phyloP scores from a whole-genome alignment of 2,113 vertebrate genomes.

The Erythrocebus patas region DNA sequence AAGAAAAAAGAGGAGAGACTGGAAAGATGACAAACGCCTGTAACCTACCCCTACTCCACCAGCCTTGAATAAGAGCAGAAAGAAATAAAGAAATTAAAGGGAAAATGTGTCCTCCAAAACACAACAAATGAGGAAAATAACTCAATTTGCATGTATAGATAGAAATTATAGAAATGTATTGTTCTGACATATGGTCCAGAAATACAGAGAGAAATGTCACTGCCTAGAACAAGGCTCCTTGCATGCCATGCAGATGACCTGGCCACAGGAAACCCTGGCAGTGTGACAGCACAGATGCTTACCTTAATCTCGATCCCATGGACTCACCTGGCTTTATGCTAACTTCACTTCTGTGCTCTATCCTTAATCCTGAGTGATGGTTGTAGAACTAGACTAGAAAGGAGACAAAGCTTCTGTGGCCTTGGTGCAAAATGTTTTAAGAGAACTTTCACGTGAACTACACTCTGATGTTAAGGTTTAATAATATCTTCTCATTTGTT shows the following conservation, averaged over 20 bases:
- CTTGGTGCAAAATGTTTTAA: neutral
- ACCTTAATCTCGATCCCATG: neutral
- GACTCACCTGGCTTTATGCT: neutral
- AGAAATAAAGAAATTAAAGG: neutral
- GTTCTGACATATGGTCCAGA: neutral
- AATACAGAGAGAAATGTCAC: neutral
- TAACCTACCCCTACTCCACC: neutral
- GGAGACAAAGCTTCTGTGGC: neutral
- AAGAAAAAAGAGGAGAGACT: neutral
- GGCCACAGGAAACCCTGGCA: neutral
- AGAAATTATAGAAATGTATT: constrained; percentile 28
- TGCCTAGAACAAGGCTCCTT: neutral
- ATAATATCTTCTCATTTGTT: neutral
- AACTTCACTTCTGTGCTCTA: neutral
- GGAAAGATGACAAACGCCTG: neutral
- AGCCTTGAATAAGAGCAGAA: neutral
- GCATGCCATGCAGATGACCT: neutral
- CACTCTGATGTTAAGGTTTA: neutral
- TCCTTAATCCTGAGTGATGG: neutral
- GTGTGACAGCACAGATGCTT: neutral
- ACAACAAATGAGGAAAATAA: neutral
- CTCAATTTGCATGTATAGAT: neutral
- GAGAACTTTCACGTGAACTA: neutral
- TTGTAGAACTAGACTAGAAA: neutral
- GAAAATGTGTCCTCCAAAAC: neutral